Conservation (phyloP, 1,140 invertebrate species). For the Drosophila obscura region DNA sequence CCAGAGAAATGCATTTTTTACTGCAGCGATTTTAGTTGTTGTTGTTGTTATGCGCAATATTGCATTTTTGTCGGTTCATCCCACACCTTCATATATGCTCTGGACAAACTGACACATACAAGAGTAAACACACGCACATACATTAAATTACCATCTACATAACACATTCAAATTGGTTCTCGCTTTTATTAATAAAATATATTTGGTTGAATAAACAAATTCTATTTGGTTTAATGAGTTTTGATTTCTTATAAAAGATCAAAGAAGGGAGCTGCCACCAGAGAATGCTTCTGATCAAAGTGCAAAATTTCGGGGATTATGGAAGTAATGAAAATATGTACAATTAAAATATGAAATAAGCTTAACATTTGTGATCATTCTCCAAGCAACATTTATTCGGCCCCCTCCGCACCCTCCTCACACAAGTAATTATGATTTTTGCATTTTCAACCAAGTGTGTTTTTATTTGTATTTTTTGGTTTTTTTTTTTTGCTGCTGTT, state of each 20-base stretch:
- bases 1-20: constrained; percentile 63
- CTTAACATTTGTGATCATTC: too few species aligned
- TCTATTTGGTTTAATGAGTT: too few species aligned
- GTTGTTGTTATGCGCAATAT: constrained; percentile 70
- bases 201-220: too few species aligned
- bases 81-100: constrained; percentile 65
- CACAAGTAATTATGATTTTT: constrained; percentile 6
- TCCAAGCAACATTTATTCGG: background rate
- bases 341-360: too few species aligned
- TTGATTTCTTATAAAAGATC: too few species aligned
- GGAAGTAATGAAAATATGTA: too few species aligned
- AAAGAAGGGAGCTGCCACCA: too few species aligned
- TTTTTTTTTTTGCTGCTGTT: constrained; percentile 16
- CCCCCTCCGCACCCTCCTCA: too few species aligned
- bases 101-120: constrained; percentile 21
- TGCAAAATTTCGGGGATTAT: too few species aligned
- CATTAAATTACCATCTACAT: background rate
- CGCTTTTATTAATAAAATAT: constrained; percentile 24
- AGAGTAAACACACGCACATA: constrained; percentile 6
- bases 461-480: background rate
- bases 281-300: too few species aligned
- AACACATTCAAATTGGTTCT: constrained; percentile 15
- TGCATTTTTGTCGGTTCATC: constrained; percentile 77
- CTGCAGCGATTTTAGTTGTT: constrained; percentile 20
- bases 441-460: background rate